A percentile compares a stretch with the other conserved stretches of the same genome.
These are phyloP conservation scores for Dione vanillae DNA, from an alignment of 2,888 invertebrate genomes.

Conservation along the genomic window DNA sequence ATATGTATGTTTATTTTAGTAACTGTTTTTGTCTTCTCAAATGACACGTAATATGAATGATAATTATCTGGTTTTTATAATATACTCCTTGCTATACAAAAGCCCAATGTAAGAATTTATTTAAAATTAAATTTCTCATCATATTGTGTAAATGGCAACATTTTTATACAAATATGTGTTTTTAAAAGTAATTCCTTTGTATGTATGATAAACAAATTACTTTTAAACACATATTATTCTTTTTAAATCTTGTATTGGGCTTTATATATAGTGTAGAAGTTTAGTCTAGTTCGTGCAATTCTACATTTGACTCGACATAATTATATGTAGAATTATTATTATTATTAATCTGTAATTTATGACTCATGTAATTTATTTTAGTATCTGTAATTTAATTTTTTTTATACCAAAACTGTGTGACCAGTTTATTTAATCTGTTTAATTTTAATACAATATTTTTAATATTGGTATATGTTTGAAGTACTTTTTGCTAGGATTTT, in stretches of 20 bases:
- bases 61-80: conserved; percentile 13
- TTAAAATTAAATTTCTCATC: too few species aligned
- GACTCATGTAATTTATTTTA: conserved; percentile 29
- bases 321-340: conserved; percentile 23
- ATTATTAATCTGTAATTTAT: conserved; percentile 24
- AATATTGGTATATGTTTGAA: conserved; percentile 49
- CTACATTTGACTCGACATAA: conserved; percentile 42
- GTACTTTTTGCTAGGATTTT: background rate
- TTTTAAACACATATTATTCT: too few species aligned
- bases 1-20: background rate
- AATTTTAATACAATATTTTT: conserved; percentile 17
- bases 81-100: background rate
- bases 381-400: conserved; percentile 37
- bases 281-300: conserved; percentile 31
- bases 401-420: conserved; percentile 74
- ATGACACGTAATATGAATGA: conserved; percentile 2
- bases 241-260: background rate
- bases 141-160: too few species aligned
- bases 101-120: background rate
- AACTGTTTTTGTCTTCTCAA: background rate
- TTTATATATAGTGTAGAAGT: background rate
- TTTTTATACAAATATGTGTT: too few species aligned
- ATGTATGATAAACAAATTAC: too few species aligned
- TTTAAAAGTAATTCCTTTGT: too few species aligned
- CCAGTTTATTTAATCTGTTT: conserved; percentile 57